phyloP scores from a whole-genome alignment of 2,797 vertebrate genomes.

The Aythya fuligula region DNA sequence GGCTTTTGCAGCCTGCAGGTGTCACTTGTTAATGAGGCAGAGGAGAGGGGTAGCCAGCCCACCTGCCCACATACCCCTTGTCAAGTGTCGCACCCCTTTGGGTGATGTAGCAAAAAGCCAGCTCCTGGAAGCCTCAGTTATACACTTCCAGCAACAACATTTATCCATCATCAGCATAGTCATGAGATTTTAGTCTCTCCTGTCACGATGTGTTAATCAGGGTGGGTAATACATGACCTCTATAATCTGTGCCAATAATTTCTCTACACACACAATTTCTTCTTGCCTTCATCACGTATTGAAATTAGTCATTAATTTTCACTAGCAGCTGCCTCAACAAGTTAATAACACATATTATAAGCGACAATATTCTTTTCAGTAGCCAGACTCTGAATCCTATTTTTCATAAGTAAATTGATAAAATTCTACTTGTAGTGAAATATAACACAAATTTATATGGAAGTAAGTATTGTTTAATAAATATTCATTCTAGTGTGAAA shows the following conservation, averaged over 20 bases:
- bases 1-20: not conserved
- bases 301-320: conserved; percentile 11
- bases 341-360: not conserved
- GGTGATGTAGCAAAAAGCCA: not conserved
- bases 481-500: not conserved
- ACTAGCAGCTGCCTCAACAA: not conserved
- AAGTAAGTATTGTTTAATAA: not conserved
- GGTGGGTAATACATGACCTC: not conserved
- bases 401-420: not conserved
- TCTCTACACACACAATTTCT: not conserved
- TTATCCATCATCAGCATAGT: not conserved
- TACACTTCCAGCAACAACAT: accelerated
- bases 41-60: not conserved
- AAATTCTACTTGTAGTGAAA: not conserved
- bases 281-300: not conserved
- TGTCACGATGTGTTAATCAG: not conserved
- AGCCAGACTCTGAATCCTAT: not conserved
- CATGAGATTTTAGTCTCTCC: not conserved
- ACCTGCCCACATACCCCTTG: not conserved
- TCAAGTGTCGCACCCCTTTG: accelerated
- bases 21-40: not conserved
- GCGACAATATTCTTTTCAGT: not conserved
- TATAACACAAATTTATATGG: not conserved
- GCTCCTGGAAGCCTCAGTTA: not conserved
- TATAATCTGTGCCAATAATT: not conserved